These are phyloP conservation scores for Thermophis baileyi DNA, from an alignment of 2,113 vertebrate species.

Conservation along the genomic window DNA sequence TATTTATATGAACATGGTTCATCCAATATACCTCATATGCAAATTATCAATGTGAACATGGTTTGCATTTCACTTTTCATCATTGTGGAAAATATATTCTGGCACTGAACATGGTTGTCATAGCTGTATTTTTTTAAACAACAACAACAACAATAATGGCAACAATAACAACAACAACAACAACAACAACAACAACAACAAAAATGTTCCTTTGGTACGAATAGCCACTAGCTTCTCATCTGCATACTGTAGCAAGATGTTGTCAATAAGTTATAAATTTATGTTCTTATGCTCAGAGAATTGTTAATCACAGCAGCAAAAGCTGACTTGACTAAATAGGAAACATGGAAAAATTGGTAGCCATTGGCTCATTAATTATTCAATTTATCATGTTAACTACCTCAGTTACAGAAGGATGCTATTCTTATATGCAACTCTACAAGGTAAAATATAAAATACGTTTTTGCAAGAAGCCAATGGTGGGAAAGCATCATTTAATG, in stretches of 20 bases:
- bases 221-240: slow-evolving; percentile 7
- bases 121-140: neutral
- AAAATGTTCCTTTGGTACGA: neutral
- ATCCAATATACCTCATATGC: neutral
- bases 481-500: neutral
- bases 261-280: slow-evolving; percentile 5
- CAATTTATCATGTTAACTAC: neutral
- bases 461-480: neutral
- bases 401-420: neutral
- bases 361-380: neutral
- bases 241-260: neutral
- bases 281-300: neutral
- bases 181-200: no score
- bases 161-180: no score
- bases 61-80: slow-evolving; percentile 14
- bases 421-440: neutral
- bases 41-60: neutral
- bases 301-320: neutral
- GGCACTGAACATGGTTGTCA: neutral
- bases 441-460: neutral
- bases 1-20: neutral
- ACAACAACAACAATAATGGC: neutral
- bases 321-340: neutral
- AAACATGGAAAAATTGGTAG: neutral
- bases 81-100: neutral